phyloP scores from a whole-genome alignment of 2,113 vertebrate species.

The Onychostruthus taczanowskii region DNA sequence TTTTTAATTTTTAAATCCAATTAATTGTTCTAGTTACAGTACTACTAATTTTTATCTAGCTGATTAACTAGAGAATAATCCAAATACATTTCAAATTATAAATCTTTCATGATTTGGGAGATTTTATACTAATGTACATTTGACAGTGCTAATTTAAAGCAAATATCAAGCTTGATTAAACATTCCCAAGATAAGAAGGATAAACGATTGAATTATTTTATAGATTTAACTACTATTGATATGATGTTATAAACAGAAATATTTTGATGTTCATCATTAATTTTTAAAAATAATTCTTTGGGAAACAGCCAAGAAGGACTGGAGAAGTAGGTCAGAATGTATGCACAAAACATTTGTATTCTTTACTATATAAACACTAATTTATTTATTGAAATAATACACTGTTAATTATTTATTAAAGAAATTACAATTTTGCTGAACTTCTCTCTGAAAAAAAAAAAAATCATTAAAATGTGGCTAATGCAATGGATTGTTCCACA shows the following conservation, averaged over 20 bases:
- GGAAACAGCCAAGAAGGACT: constrained; percentile 71
- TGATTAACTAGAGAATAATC: constrained; percentile 92
- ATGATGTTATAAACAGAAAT: constrained; percentile 89
- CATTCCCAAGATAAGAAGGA: constrained; percentile 87
- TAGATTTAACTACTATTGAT: constrained; percentile 87
- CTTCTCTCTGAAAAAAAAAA: constrained; percentile 39
- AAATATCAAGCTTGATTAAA: constrained; percentile 97
- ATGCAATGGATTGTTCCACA: constrained; percentile 61
- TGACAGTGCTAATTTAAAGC: constrained; percentile 96
- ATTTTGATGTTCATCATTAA: constrained; percentile 87
- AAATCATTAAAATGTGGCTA: constrained; percentile 63
- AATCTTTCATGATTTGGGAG: constrained; percentile 98
- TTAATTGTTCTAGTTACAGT: constrained; percentile 74
- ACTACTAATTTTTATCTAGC: constrained; percentile 77
- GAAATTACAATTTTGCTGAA: constrained; percentile 75
- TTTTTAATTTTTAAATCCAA: constrained; percentile 65
- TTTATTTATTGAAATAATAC: constrained; percentile 81
- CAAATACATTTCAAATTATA: constrained; percentile 94
- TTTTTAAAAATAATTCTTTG: constrained; percentile 77
- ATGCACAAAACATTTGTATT: constrained; percentile 78
- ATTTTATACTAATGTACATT: constrained; percentile 95
- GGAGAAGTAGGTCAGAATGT: constrained; percentile 69
- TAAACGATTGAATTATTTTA: constrained; percentile 94
- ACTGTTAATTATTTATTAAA: constrained; percentile 79
- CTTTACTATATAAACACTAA: constrained; percentile 76